Evolutionary conservation across 2,888 invertebrate genomes (phyloP).

Genomic region (Mimas tiliae): DNA sequence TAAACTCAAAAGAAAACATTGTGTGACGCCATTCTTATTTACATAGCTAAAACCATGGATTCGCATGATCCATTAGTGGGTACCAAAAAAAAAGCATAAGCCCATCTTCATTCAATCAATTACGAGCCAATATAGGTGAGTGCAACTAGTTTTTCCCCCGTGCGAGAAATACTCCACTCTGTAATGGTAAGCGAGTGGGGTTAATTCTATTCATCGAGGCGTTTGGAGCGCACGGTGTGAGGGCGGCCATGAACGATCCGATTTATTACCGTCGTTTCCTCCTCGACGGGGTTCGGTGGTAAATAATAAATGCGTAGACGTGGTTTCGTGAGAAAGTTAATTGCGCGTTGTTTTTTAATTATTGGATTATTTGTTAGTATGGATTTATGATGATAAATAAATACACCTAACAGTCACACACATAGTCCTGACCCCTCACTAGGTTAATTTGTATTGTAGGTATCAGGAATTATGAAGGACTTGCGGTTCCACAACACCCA

Average conservation of each 20-base stretch:
- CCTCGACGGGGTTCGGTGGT: not conserved
- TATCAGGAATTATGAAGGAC: too few species aligned
- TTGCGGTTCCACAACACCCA: too few species aligned
- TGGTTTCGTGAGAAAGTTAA: not conserved
- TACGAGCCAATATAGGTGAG: constrained; percentile 56
- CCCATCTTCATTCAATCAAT: constrained; percentile 32
- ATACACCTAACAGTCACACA: too few species aligned
- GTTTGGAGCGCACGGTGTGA: not conserved
- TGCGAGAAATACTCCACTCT: constrained; percentile 46
- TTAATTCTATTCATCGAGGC: not conserved
- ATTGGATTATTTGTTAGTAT: not conserved
- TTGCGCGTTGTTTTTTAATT: not conserved
- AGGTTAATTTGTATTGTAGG: too few species aligned
- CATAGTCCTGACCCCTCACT: too few species aligned
- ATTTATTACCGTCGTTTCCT: constrained; percentile 33
- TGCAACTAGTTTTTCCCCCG: constrained; percentile 45
- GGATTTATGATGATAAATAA: too few species aligned
- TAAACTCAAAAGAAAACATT: too few species aligned
- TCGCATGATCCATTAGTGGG: not conserved
- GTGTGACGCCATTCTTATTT: not conserved
- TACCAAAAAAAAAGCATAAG: not conserved
- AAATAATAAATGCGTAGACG: not conserved
- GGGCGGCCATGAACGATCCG: not conserved
- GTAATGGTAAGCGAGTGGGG: constrained; percentile 2
- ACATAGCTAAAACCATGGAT: not conserved